A percentile compares a stretch with the other conserved stretches of the same genome.
These are phyloP conservation scores for Parambassis ranga DNA, from an alignment of 2,797 vertebrate species.

Conservation along the genomic window DNA sequence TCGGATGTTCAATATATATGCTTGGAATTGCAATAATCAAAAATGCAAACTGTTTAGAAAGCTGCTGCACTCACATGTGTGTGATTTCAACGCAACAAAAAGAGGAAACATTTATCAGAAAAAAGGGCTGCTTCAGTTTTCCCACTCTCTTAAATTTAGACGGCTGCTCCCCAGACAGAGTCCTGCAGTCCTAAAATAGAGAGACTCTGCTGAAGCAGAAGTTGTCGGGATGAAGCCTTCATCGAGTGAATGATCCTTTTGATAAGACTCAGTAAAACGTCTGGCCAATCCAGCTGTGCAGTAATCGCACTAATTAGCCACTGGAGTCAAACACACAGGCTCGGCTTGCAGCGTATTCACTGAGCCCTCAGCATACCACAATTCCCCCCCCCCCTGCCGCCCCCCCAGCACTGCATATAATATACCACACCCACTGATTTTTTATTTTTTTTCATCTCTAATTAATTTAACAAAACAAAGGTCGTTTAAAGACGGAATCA, in stretches of 20 bases:
- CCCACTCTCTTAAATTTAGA: conserved; percentile 74
- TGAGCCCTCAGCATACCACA: conserved; percentile 68
- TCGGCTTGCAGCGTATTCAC: conserved; percentile 51
- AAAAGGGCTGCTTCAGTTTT: conserved; percentile 64
- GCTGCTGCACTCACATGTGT: not conserved
- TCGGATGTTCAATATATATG: no score
- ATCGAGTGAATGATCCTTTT: conserved; percentile 89
- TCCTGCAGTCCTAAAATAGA: conserved; percentile 68
- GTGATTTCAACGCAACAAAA: conserved; percentile 30
- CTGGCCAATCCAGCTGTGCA: conserved; percentile 91
- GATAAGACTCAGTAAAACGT: conserved; percentile 89
- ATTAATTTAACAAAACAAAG: no score
- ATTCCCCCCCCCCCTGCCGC: conserved; percentile 40
- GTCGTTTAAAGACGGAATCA: no score
- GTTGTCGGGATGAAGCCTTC: conserved; percentile 87
- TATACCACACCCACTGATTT: conserved; percentile 55
- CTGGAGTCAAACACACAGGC: conserved; percentile 83
- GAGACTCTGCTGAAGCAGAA: conserved; percentile 78
- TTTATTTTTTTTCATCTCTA: no score
- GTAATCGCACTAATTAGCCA: conserved; percentile 99
- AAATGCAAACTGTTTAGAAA: not conserved
- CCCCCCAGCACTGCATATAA: conserved; percentile 51
- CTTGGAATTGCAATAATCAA: no score
- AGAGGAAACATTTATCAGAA: conserved; percentile 62
- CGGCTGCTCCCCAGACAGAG: conserved; percentile 64